Evolutionary conservation across 1,140 invertebrate species (phyloP).

Genomic region (Ephestia elutella): DNA sequence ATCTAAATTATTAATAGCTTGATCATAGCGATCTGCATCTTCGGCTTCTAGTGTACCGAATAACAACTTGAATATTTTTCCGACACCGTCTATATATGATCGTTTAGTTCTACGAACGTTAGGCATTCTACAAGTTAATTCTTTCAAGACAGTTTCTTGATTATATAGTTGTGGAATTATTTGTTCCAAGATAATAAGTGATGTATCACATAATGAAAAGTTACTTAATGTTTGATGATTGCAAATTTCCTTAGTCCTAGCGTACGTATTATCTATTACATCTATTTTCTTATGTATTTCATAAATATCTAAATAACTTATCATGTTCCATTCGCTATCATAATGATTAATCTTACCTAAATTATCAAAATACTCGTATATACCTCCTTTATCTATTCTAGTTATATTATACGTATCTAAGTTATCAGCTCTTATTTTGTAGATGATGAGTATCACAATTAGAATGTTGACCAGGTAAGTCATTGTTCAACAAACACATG

Average conservation of each 20-base stretch:
- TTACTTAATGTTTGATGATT: background rate
- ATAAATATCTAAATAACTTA: conserved; percentile 22
- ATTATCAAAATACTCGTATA: conserved; percentile 28
- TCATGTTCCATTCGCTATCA: conserved; percentile 25
- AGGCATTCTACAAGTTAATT: conserved; percentile 6
- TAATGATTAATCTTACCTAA: conserved; percentile 16
- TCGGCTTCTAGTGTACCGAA: conserved; percentile 25
- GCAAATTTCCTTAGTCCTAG: too few relatives aligned
- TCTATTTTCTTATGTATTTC: conserved; percentile 11
- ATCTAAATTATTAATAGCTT: conserved; percentile 11
- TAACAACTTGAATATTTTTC: conserved; percentile 23
- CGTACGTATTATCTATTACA: background rate
- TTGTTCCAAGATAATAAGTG: conserved; percentile 9
- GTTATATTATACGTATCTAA: too few relatives aligned
- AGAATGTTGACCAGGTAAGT: too few relatives aligned
- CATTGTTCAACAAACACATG: background rate
- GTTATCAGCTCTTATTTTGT: too few relatives aligned
- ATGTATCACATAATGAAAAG: background rate
- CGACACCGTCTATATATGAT: conserved; percentile 20
- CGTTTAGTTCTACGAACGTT: conserved; percentile 16
- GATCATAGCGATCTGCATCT: conserved; percentile 14
- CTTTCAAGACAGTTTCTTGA: background rate
- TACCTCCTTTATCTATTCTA: conserved; percentile 5
- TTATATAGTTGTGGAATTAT: conserved; percentile 5
- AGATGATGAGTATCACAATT: too few relatives aligned